Percentiles rank a stretch among this genome's conserved stretches.
These are phyloP conservation scores for Hydrotaea cyrtoneurina DNA, from an alignment of 2,888 invertebrate genomes.

Conservation along the genomic window DNA sequence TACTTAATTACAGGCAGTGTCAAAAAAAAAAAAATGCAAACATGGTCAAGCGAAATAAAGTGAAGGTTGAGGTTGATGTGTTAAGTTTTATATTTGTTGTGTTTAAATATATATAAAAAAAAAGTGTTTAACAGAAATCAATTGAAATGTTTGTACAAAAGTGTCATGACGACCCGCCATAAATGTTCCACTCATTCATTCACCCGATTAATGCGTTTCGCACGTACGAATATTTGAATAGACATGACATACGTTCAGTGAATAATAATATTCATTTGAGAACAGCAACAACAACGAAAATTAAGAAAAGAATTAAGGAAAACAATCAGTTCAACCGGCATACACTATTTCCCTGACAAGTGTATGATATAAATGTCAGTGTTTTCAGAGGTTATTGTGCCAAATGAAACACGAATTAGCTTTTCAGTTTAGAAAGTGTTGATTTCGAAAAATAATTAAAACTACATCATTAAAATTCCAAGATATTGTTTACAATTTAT, in stretches of 20 bases:
- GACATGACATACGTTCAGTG: constrained; percentile 52
- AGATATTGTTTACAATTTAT: constrained; percentile 9
- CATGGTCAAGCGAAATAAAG: constrained; percentile 20
- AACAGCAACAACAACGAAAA: too few species aligned
- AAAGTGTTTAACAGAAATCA: constrained; percentile 36
- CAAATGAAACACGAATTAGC: too few species aligned
- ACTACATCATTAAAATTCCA: constrained; percentile 9
- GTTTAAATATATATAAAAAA: constrained; percentile 28
- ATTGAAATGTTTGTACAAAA: constrained; percentile 53
- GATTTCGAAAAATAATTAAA: not conserved
- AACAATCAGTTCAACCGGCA: not conserved
- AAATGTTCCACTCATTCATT: not conserved
- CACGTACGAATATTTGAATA: constrained; percentile 4
- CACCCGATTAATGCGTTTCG: constrained; percentile 31
- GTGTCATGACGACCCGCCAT: constrained; percentile 12
- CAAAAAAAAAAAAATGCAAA: constrained; percentile 41
- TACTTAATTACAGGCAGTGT: not conserved
- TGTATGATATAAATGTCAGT: too few species aligned
- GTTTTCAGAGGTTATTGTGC: not conserved
- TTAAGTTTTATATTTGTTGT: not conserved
- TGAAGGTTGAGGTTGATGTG: constrained; percentile 63
- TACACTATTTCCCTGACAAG: too few species aligned
- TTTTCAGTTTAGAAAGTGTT: not conserved
- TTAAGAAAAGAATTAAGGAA: constrained; percentile 14
- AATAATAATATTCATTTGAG: constrained; percentile 35